Evolutionary conservation across 2,888 invertebrate genomes (phyloP).

Genomic region (Tillus elongatus): DNA sequence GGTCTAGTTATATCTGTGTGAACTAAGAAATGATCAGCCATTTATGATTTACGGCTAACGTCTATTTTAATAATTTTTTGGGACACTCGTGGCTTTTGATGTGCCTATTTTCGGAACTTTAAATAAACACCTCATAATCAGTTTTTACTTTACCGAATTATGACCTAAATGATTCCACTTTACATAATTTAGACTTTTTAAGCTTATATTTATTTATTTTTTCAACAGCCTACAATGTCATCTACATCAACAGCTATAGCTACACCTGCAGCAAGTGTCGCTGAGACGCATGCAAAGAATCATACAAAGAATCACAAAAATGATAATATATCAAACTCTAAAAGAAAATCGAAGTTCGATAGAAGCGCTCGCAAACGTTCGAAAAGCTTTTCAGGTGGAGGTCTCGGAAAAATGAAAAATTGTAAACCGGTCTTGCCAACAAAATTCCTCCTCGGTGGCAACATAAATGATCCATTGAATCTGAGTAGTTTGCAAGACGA

Average conservation of each 20-base stretch:
- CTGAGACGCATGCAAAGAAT: neutral
- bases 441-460: constrained; percentile 89
- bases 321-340: constrained; percentile 17
- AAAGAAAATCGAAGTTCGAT: constrained; percentile 37
- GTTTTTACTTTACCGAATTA: no score
- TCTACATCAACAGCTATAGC: constrained; percentile 5
- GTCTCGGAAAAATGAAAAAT: constrained; percentile 36
- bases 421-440: constrained; percentile 80
- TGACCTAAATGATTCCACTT: no score
- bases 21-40: no score
- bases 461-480: constrained; percentile 91
- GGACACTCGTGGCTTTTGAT: no score
- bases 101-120: no score
- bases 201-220: no score
- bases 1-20: no score
- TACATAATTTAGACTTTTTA: no score
- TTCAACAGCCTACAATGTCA: no score
- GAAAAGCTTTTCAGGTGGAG: constrained; percentile 53
- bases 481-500: constrained; percentile 82
- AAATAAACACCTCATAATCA: no score
- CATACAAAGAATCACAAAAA: constrained; percentile 6
- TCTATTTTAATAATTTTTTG: no score
- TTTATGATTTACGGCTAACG: no score
- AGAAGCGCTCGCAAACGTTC: constrained; percentile 55
- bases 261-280: constrained; percentile 2